Base-by-base conservation (phyloP, 2,797 vertebrate species). In the Trichosurus vulpecula region DNA sequence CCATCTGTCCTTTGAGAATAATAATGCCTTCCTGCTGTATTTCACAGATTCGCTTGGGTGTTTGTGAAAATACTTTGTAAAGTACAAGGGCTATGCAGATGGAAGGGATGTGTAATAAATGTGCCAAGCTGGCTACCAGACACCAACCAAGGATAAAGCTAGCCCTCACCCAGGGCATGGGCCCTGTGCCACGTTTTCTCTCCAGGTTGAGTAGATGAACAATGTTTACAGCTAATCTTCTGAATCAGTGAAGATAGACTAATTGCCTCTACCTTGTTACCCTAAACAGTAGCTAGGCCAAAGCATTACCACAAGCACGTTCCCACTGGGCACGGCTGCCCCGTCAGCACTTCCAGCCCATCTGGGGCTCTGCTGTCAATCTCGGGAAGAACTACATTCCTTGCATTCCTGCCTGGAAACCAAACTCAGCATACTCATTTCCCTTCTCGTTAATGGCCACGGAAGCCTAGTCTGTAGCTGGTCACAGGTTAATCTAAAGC, bases 391-490 rank as follows among this genome's bases (percentile, higher is more conserved):
- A 47, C 53, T 54, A 25, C n/a, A 5, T 92, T 94, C 95, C 52
- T 27, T 0, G n/a, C 87, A 94, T 95, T 93, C 96, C 97, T 96
- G 55, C 91, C 61, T 41, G 30, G 52, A 93, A 94, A 74, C 58
- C 90, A 87, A 87, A 93, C 51, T 22, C 3, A 2, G 93, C 10
- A 55, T 47, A 92, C 91, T 96, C 91, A 93, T 0, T 0, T 0
- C n/a, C 90, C 55, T 97, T 61, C 9, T 90, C 41, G 2, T 0
- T 22, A 96, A 95, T 74, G 57, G 54, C 52, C 0, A 5, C 57
- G 41, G 74, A 87, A 87, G 25, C 25, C 41, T 19, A 12, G 74
- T 87, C 74, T 27, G 41, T 51, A 51, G 22, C 41, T 87, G 22
- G 22, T 87, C 74, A 87, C 74, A 87, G 74, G 74, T 87, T 87